Base-by-base conservation (phyloP, 2,113 vertebrate genomes). In the Colaptes auratus region DNA sequence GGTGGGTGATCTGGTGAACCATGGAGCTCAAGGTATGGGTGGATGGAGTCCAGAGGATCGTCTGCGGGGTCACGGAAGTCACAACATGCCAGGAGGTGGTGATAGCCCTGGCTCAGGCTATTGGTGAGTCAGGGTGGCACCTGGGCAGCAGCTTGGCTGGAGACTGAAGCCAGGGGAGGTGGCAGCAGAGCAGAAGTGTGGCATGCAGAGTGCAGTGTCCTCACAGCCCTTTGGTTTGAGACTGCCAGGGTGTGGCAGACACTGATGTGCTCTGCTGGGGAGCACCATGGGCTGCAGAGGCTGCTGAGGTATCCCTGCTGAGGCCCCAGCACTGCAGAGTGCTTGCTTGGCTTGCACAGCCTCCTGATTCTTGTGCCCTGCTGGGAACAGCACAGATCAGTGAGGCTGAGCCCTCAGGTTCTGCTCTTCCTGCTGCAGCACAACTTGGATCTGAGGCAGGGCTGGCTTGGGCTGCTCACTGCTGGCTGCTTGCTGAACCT, bases 1-100 rank as follows among this genome's bases (percentile, higher is more conserved):
- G 76, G 92, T 87, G 91, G 86, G 81, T 97, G 93, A 98, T 90
- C 92, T 75, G 74, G 71, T 83, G 83, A 94, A 98, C 96, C 97
- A 99, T 99, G 99, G 99, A 99, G 97, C 99, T 99, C 79, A 99
- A 99, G 96, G 99, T 99, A 92, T 99, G 99, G 99, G 99, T 99
- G 88, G 99, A 99, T 89, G 99, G 99, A 96, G 98, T 99, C 83
- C 99, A 99, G 97, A 98, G 99, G 84, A 99, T 99, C 10, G 99
- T 99, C 61, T 99, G 99, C 39, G 99, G 99, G 15, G 99, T 99
- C 97, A 99, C 99, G 0, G 99, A 99, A 97, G 98, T 98, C 88
- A 99, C 99, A 71, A 99, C 99, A 52, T 99, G 99, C 98, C 99
- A 99, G 94, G 99, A 99, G 89, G 99, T 99, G 85, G 99, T 99